Evolutionary conservation across 30 jellyfish, hydroid and myxozoan genomes (phyloP).

Genomic region (Morbakka virulenta): DNA sequence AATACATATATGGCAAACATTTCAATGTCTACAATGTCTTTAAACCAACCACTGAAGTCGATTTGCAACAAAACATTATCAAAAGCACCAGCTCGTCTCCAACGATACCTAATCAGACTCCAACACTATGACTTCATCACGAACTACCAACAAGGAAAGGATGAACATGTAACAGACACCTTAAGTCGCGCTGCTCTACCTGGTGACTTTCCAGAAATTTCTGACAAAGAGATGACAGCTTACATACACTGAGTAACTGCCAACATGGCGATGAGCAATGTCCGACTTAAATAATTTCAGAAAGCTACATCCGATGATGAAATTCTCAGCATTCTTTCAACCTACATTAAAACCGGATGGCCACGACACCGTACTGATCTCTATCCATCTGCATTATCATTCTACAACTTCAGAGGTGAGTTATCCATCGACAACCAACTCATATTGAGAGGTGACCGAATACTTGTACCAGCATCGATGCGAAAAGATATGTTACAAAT

Average conservation of each 20-base stretch:
- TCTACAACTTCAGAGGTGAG: conserved; percentile 18
- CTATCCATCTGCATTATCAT: no score
- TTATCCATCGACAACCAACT: not conserved
- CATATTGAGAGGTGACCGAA: no score
- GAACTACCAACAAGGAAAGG: conserved; percentile 5
- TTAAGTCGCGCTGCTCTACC: conserved; percentile 46
- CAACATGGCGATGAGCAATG: not conserved
- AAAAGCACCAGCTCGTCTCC: conserved; percentile 36
- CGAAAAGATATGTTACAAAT: no score
- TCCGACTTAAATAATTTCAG: not conserved
- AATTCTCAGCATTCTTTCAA: no score
- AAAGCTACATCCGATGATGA: no score
- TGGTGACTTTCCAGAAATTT: no score
- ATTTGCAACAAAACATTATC: not conserved
- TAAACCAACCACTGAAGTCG: no score
- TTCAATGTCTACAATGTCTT: no score
- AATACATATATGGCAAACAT: no score
- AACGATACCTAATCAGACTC: conserved; percentile 22
- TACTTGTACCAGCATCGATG: not conserved
- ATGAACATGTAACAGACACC: conserved; percentile 22
- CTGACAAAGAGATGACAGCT: not conserved
- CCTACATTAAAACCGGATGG: no score
- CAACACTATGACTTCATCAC: conserved; percentile 13
- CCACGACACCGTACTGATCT: not conserved
- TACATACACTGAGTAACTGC: not conserved